Percentiles rank a stretch among this genome's conserved stretches.
Conservation (phyloP, 2,888 invertebrate genomes). For the Cataglyphis albicans region DNA sequence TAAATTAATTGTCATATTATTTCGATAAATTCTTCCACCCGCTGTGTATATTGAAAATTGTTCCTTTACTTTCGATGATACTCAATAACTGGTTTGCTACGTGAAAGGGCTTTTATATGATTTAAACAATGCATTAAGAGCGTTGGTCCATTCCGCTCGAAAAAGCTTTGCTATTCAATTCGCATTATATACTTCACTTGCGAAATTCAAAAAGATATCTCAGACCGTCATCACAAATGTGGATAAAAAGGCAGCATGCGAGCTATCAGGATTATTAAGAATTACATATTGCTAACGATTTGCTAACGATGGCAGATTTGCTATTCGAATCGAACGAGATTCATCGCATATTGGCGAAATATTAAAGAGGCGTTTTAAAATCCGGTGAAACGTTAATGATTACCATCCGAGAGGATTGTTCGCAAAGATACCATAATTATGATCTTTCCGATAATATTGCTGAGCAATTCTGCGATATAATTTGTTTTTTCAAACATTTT, state of each 20-base stretch:
- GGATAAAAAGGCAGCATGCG: conserved; percentile 2
- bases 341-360: background rate
- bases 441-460: background rate
- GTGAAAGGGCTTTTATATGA: background rate
- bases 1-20: conserved; percentile 25
- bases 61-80: background rate
- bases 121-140: background rate
- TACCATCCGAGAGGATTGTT: background rate
- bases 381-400: conserved; percentile 31
- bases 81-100: conserved; percentile 1
- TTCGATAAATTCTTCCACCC: background rate
- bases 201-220: conserved; percentile 30
- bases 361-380: background rate
- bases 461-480: background rate
- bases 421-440: background rate
- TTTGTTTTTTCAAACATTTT: background rate
- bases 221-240: conserved; percentile 3
- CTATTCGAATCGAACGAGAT: conserved; percentile 27
- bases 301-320: conserved; percentile 30
- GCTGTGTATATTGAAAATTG: background rate
- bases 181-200: conserved; percentile 2
- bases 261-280: conserved; percentile 51
- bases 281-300: conserved; percentile 49
- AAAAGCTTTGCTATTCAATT: background rate
- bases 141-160: background rate